These are phyloP conservation scores for Apodemus sylvaticus DNA, from an alignment of 2,113 vertebrate genomes.

Conservation along the genomic window DNA sequence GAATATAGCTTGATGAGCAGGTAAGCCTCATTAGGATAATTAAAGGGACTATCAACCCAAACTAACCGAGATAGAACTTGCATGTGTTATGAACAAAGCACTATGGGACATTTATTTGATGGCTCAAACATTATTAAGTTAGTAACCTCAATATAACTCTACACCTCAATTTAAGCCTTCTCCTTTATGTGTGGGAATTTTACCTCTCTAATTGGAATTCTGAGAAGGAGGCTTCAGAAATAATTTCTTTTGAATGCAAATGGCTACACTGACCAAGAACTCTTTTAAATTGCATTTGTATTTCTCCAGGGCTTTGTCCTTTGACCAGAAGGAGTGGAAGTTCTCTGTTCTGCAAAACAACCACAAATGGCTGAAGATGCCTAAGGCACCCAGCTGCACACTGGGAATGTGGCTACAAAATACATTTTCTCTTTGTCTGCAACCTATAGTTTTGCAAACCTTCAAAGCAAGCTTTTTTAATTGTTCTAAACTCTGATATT, in stretches of 20 bases:
- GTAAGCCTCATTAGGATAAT: conserved; percentile 68
- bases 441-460: conserved; percentile 3
- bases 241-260: conserved; percentile 65
- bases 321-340: conserved; percentile 38
- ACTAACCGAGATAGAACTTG: conserved; percentile 64
- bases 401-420: background rate
- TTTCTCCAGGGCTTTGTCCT: conserved; percentile 42
- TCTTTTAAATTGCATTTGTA: conserved; percentile 49
- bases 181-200: conserved; percentile 40
- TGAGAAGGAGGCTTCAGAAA: conserved; percentile 64
- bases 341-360: background rate
- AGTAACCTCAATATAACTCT: conserved; percentile 61
- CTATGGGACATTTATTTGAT: conserved; percentile 70
- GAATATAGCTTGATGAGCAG: conserved; percentile 60
- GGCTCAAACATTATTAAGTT: conserved; percentile 48
- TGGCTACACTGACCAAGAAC: conserved; percentile 45
- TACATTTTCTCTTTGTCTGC: background rate
- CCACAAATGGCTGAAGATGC: background rate
- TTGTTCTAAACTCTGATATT: conserved; percentile 31
- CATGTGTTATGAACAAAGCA: conserved; percentile 57
- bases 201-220: conserved; percentile 68
- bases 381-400: background rate
- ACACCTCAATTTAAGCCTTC: conserved; percentile 54
- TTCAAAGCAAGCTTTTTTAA: conserved; percentile 57
- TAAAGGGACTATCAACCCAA: conserved; percentile 74